phyloP scores from a whole-genome alignment of 2,113 vertebrate genomes.

The Copsychus sechellarum region DNA sequence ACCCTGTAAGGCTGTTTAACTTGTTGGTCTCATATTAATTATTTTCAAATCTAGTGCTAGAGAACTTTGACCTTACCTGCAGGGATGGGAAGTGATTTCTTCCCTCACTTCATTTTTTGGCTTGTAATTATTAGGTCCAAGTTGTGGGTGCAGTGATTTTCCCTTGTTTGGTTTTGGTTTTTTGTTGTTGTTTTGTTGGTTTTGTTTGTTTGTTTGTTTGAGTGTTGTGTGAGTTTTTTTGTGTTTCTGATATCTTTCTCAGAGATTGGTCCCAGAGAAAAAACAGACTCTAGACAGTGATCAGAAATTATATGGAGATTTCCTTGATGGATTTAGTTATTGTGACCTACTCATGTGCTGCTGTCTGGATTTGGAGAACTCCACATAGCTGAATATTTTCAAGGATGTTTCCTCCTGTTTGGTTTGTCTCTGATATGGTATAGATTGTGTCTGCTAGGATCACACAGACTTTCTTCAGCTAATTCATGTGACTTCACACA shows the following conservation, averaged over 20 bases:
- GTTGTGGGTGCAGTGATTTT: not conserved
- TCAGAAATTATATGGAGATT: not conserved
- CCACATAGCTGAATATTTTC: not conserved
- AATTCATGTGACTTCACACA: not conserved
- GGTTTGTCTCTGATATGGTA: not conserved
- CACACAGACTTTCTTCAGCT: not conserved
- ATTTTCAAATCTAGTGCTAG: not conserved
- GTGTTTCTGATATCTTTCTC: not conserved
- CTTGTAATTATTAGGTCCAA: not conserved
- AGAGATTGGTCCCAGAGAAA: not conserved
- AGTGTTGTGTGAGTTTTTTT: not conserved
- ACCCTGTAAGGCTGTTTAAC: conserved; percentile 18
- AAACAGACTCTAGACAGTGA: not conserved
- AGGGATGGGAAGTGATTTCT: not conserved
- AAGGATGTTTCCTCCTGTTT: not conserved
- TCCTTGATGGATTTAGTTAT: not conserved
- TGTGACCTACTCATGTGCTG: not conserved
- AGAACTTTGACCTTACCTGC: not conserved
- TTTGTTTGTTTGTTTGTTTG: not conserved
- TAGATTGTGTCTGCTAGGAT: not conserved
- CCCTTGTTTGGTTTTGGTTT: not conserved
- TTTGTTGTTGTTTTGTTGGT: no score
- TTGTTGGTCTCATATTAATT: conserved; percentile 31
- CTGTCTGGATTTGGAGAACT: not conserved
- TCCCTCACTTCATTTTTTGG: not conserved